phyloP scores from a whole-genome alignment of 2,888 invertebrate genomes.

The Disparrhopalites patrizii region DNA sequence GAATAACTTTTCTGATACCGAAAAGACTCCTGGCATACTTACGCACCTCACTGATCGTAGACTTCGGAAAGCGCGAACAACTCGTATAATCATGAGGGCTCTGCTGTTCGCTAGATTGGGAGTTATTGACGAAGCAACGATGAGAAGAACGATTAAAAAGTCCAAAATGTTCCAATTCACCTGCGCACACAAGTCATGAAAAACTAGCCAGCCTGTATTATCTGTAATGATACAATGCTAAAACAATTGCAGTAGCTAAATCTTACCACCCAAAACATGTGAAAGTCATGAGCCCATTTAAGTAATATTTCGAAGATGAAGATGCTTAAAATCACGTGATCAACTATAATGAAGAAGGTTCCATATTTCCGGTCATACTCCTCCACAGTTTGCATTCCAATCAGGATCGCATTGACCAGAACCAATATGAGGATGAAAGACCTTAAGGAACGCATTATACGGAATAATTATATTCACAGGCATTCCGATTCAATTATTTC shows the following conservation, averaged over 20 bases:
- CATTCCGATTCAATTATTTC: no score
- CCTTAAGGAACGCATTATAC: constrained; percentile 36
- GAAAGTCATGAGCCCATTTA: constrained; percentile 50
- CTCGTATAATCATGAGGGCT: constrained; percentile 44
- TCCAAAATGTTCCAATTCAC: constrained; percentile 50
- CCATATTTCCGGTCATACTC: constrained; percentile 32
- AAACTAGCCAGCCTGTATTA: not conserved
- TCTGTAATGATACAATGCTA: not conserved
- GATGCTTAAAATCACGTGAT: constrained; percentile 49
- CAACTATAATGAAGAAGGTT: constrained; percentile 46
- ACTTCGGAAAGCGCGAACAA: constrained; percentile 48
- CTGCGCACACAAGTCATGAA: constrained; percentile 5
- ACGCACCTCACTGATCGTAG: constrained; percentile 42
- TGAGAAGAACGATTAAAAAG: constrained; percentile 47
- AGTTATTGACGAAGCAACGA: constrained; percentile 43
- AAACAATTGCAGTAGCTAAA: not conserved
- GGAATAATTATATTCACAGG: no score
- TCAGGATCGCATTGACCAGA: constrained; percentile 49
- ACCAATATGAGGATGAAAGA: constrained; percentile 48
- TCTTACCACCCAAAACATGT: constrained; percentile 49
- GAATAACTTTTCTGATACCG: no score
- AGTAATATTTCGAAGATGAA: constrained; percentile 50
- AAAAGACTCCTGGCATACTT: not conserved
- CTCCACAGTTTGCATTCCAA: constrained; percentile 49
- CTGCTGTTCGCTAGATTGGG: constrained; percentile 36